Evolutionary conservation across 1,140 invertebrate genomes (phyloP).

Genomic region (Centruroides vittatus): DNA sequence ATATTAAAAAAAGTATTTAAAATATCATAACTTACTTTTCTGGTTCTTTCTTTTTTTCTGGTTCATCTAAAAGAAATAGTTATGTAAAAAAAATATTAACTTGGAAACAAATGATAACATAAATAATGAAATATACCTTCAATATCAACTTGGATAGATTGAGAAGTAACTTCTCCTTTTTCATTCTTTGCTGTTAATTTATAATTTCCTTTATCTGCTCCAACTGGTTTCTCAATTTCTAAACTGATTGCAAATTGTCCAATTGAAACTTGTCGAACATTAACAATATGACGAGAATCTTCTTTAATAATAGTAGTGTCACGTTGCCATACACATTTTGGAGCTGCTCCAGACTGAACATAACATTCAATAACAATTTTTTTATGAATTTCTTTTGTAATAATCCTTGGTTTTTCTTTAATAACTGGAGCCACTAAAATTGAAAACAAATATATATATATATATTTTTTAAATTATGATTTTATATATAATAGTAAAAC

Average conservation of each 20-base stretch:
- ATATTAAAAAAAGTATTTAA: no score
- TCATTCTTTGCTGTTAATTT: conserved; percentile 84
- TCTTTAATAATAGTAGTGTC: conserved; percentile 61
- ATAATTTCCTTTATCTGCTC: conserved; percentile 70
- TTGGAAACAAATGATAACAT: no score
- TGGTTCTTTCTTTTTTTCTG: conserved; percentile 8
- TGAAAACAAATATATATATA: not conserved
- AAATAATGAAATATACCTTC: conserved; percentile 9
- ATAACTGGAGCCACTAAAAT: conserved; percentile 77
- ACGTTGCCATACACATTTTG: conserved; percentile 78
- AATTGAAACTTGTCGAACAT: conserved; percentile 40
- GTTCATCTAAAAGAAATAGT: not conserved
- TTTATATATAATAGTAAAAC: not conserved
- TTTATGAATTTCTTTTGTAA: conserved; percentile 75
- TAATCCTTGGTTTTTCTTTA: conserved; percentile 75
- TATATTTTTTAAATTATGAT: not conserved
- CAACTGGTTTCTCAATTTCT: conserved; percentile 46
- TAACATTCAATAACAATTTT: conserved; percentile 80
- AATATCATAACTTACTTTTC: not conserved
- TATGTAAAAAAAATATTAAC: no score
- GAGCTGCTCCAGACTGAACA: conserved; percentile 72
- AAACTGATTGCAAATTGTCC: conserved; percentile 23
- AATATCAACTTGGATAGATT: conserved; percentile 55
- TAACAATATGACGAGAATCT: conserved; percentile 52
- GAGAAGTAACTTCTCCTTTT: conserved; percentile 82